These are phyloP conservation scores for Arothron firmamentum DNA, from an alignment of 2,113 vertebrate genomes.

Conservation along the genomic window DNA sequence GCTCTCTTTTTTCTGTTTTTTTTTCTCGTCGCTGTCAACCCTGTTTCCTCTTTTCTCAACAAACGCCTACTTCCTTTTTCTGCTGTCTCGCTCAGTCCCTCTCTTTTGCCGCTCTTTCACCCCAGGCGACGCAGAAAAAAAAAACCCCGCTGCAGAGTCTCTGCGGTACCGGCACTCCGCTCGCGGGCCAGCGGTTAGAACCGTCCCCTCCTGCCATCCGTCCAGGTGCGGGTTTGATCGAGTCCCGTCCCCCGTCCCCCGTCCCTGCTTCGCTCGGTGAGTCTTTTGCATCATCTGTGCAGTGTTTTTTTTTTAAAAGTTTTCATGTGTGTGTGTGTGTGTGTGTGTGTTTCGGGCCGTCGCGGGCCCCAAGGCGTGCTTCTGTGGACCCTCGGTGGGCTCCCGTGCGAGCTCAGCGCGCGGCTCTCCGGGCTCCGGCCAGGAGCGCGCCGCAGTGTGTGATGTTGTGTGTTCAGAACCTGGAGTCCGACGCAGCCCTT, in stretches of 20 bases:
- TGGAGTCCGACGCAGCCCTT: too few species aligned
- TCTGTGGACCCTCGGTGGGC: constrained; percentile 19
- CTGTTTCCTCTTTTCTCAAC: constrained; percentile 71
- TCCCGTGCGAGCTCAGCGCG: constrained; percentile 4
- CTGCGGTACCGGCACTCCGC: neutral
- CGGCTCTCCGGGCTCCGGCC: neutral
- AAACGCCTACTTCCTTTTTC: constrained; percentile 79
- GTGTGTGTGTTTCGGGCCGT: constrained; percentile 35
- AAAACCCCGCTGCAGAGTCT: neutral
- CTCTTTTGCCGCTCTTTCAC: neutral
- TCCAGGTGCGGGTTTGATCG: neutral
- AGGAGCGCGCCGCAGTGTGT: too few species aligned
- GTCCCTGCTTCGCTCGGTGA: constrained; percentile 57
- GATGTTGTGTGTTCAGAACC: too few species aligned
- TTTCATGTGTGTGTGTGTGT: neutral
- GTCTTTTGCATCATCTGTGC: constrained; percentile 32
- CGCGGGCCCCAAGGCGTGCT: constrained; percentile 66
- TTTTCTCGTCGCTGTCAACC: constrained; percentile 15
- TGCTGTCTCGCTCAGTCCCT: constrained; percentile 39
- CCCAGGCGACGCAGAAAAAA: neutral
- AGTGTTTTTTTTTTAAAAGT: neutral
- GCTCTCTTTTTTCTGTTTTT: neutral
- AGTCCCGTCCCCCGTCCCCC: too few species aligned
- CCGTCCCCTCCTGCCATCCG: too few species aligned
- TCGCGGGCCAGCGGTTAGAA: too few species aligned